A percentile compares a stretch with the other conserved stretches of the same genome.
These are phyloP conservation scores for Chaenocephalus aceratus DNA, from an alignment of 2,113 vertebrate species.

Conservation along the genomic window DNA sequence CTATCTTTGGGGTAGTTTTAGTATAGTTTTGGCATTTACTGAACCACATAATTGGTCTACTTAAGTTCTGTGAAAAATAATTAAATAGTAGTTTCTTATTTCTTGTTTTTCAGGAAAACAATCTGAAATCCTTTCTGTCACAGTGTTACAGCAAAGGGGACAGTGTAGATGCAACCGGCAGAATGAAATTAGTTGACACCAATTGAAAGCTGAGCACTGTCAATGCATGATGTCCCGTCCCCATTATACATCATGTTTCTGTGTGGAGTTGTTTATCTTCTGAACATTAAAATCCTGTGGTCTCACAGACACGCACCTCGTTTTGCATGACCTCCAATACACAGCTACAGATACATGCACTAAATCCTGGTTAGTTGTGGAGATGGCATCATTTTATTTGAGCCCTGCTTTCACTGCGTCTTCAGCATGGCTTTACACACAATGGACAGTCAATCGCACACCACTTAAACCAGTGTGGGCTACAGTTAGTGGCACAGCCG, in stretches of 20 bases:
- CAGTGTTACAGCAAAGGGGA: too few species aligned
- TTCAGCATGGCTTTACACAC: conserved; percentile 40
- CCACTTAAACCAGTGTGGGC: conserved; percentile 52
- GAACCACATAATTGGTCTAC: background rate
- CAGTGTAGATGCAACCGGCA: too few species aligned
- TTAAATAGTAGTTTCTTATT: background rate
- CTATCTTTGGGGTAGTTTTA: background rate
- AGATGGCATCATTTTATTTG: conserved; percentile 22
- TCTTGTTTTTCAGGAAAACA: background rate
- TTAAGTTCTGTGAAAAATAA: background rate
- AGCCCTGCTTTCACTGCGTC: conserved; percentile 4
- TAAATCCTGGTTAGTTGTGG: background rate
- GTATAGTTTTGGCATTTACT: too few species aligned
- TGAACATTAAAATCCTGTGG: conserved; percentile 23
- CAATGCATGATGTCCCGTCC: background rate
- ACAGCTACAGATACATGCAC: background rate
- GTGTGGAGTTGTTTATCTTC: background rate
- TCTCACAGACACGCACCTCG: background rate
- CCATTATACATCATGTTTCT: background rate
- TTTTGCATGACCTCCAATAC: background rate
- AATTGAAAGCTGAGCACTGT: background rate
- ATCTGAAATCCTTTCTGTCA: too few species aligned
- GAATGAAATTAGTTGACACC: too few species aligned
- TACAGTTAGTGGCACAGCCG: conserved; percentile 35
- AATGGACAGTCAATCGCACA: conserved; percentile 58